Evolutionary conservation across 2,888 invertebrate genomes (phyloP).

Genomic region (Drosophila nigritarsus): DNA sequence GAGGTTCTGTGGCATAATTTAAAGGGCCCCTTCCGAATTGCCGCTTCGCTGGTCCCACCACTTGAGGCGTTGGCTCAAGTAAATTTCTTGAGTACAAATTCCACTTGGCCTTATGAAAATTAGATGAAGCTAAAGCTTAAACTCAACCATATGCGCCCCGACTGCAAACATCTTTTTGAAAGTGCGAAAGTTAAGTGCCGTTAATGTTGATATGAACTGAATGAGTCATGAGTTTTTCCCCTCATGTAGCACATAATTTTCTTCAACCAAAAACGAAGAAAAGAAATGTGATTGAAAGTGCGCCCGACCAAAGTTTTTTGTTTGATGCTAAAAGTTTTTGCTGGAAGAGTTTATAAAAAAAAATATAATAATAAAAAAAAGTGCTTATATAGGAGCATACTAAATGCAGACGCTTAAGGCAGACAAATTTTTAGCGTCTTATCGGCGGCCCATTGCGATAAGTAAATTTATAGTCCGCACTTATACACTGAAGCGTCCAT

Average conservation of each 20-base stretch:
- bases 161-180: slow-evolving; percentile 34
- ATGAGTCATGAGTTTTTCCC: slow-evolving; percentile 50
- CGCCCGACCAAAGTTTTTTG: slow-evolving; percentile 26
- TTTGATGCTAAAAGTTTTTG: slow-evolving; percentile 24
- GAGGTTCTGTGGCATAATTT: slow-evolving; percentile 32
- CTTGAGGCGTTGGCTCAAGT: slow-evolving; percentile 49
- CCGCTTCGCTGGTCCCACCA: slow-evolving; percentile 48
- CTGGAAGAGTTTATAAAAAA: slow-evolving; percentile 11
- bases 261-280: slow-evolving; percentile 7
- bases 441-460: slow-evolving; percentile 59
- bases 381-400: slow-evolving; percentile 14
- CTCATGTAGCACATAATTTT: slow-evolving; percentile 55
- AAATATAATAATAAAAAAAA: slow-evolving; percentile 3
- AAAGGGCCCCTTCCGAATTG: slow-evolving; percentile 16
- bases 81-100: slow-evolving; percentile 58
- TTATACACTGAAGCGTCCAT: slow-evolving; percentile 31
- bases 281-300: slow-evolving; percentile 33
- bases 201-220: slow-evolving; percentile 55
- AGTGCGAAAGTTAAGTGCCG: slow-evolving; percentile 71
- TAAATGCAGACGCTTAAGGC: slow-evolving; percentile 49
- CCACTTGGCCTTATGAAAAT: slow-evolving; percentile 75
- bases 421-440: slow-evolving; percentile 61
- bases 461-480: slow-evolving; percentile 64
- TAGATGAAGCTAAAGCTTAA: slow-evolving; percentile 64
- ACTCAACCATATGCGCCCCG: slow-evolving; percentile 28